Evolutionary conservation across 2,797 vertebrate species (phyloP).

Genomic region (Rhynchotus rufescens): DNA sequence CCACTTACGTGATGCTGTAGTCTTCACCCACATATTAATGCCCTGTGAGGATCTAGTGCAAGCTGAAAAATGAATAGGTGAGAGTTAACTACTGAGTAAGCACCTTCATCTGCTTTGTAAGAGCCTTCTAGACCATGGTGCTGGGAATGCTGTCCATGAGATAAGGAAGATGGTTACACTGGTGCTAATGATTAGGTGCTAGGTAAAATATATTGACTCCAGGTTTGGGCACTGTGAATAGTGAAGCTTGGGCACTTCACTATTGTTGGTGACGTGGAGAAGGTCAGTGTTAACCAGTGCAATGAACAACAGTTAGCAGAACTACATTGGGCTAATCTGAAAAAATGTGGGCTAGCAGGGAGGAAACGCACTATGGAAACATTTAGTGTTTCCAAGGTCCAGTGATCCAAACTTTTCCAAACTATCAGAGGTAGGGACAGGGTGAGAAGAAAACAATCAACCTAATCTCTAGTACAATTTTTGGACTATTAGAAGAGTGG

Average conservation of each 20-base stretch:
- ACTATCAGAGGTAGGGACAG: background rate
- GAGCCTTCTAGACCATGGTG: background rate
- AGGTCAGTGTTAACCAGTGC: accelerated
- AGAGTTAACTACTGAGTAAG: background rate
- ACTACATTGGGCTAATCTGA: background rate
- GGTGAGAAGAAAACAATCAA: background rate
- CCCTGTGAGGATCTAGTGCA: background rate
- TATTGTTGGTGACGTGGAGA: background rate
- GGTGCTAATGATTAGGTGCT: background rate
- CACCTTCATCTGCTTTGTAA: background rate
- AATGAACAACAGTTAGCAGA: accelerated
- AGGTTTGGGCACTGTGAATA: background rate
- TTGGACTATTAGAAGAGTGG: background rate
- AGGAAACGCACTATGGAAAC: background rate
- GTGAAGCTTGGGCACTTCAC: too few relatives aligned
- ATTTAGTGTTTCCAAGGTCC: accelerated
- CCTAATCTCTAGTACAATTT: background rate
- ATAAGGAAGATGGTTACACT: background rate
- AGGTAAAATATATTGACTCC: background rate
- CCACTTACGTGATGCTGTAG: background rate
- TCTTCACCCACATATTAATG: background rate
- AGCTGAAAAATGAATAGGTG: background rate
- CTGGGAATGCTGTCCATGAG: background rate
- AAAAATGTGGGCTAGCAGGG: background rate
- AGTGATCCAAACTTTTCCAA: background rate